Evolutionary conservation across 2,113 vertebrate species (phyloP).

Genomic region (Otolemur garnettii): DNA sequence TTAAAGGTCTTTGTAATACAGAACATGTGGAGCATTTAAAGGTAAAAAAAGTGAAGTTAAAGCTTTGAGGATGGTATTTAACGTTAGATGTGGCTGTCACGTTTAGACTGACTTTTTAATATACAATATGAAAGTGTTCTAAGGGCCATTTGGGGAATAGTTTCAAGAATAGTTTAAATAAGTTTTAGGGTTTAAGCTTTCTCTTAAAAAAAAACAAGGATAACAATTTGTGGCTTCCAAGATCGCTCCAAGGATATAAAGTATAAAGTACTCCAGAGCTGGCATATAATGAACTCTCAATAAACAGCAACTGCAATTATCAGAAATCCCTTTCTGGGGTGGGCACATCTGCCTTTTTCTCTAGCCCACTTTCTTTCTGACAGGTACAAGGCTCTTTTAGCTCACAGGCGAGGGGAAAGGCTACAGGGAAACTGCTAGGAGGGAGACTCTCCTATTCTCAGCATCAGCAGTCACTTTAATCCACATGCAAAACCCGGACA

Average conservation of each 20-base stretch:
- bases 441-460: background rate
- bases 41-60: background rate
- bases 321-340: background rate
- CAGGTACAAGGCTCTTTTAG: background rate
- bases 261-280: background rate
- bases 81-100: background rate
- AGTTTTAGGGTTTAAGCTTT: background rate
- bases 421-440: background rate
- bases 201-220: background rate
- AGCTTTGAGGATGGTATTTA: background rate
- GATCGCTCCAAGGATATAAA: background rate
- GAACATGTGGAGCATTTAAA: background rate
- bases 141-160: background rate
- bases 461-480: background rate
- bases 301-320: background rate
- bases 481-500: background rate
- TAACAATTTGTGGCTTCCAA: background rate
- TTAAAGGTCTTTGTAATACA: conserved; percentile 14
- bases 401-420: background rate
- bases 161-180: conserved; percentile 5
- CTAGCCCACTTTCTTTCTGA: background rate
- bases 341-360: background rate
- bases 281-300: background rate
- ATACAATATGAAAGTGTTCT: background rate
- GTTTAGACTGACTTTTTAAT: background rate